Percentiles rank a stretch among this genome's conserved stretches.
phyloP scores from a whole-genome alignment of 2,888 invertebrate species.

The Sacculina carcini region DNA sequence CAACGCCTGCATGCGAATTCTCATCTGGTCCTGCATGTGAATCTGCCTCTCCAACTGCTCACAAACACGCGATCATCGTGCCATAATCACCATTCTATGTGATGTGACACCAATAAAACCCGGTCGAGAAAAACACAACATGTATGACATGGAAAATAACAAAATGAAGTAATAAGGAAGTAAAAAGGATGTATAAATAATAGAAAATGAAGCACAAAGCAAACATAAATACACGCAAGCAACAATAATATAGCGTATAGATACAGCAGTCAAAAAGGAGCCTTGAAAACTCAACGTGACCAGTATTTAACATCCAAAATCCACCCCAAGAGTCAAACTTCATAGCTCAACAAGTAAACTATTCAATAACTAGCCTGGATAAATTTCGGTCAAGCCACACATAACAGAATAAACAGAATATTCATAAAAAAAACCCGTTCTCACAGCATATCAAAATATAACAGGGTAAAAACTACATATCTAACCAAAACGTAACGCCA shows the following conservation, averaged over 20 bases:
- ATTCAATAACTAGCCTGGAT: too few species aligned
- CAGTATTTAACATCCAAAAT: too few species aligned
- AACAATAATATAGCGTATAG: too few species aligned
- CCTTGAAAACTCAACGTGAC: too few species aligned
- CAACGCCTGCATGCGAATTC: conserved; percentile 42
- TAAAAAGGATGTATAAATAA: background rate
- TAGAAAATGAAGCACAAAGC: background rate
- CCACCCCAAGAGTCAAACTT: too few species aligned
- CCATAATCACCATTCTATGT: conserved; percentile 2
- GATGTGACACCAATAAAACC: background rate
- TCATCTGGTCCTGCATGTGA: conserved; percentile 49
- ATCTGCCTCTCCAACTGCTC: conserved; percentile 44
- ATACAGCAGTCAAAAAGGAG: too few species aligned
- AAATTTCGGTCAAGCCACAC: background rate
- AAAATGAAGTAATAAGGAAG: background rate
- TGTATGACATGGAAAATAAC: background rate
- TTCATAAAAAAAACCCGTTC: too few species aligned
- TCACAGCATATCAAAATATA: background rate
- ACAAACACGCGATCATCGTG: conserved; percentile 9
- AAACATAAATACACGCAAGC: background rate
- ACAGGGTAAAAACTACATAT: too few species aligned
- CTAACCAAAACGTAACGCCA: too few species aligned
- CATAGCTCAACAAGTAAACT: conserved; percentile 6
- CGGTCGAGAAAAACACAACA: background rate
- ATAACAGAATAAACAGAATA: too few species aligned